Percentiles rank a stretch among this genome's conserved stretches.
Conservation (phyloP, 2,888 invertebrate genomes). For the Euspilapteryx auroguttella region DNA sequence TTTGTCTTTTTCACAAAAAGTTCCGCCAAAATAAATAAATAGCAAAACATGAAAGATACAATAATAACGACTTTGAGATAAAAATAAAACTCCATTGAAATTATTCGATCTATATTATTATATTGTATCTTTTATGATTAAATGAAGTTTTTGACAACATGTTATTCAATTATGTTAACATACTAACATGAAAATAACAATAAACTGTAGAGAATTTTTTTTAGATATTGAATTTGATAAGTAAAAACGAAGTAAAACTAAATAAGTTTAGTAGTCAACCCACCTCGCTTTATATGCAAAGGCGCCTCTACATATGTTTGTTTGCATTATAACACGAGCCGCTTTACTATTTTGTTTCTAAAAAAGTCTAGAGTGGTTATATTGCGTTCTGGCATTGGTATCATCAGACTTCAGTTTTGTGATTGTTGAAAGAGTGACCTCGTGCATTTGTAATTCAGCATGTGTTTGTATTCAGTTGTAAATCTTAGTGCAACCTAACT, state of each 20-base stretch:
- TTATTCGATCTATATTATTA: too few species aligned
- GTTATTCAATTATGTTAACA: too few species aligned
- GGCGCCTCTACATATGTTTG: conserved; percentile 61
- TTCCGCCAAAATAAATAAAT: too few species aligned
- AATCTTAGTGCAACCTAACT: conserved; percentile 34
- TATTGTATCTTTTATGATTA: too few species aligned
- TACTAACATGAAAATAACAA: too few species aligned
- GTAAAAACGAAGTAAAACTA: conserved; percentile 59
- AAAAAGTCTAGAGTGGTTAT: conserved; percentile 56
- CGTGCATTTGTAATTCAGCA: conserved; percentile 36
- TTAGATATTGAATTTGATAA: too few species aligned
- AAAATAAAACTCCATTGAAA: too few species aligned
- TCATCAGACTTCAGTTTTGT: too few species aligned
- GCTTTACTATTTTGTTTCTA: conserved; percentile 61
- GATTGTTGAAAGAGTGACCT: conserved; percentile 25
- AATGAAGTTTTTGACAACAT: too few species aligned
- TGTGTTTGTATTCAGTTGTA: conserved; percentile 20
- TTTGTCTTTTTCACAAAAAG: conserved; percentile 52
- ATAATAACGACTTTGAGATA: too few species aligned
- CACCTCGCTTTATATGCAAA: conserved; percentile 63
- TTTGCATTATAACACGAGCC: conserved; percentile 63
- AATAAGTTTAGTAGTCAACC: conserved; percentile 56
- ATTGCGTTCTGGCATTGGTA: conserved; percentile 60
- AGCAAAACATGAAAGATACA: too few species aligned
- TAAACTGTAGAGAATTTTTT: too few species aligned